A percentile compares a stretch with the other conserved stretches of the same genome.
Conservation (phyloP, 1,140 invertebrate genomes). For the Drosophila ficusphila region DNA sequence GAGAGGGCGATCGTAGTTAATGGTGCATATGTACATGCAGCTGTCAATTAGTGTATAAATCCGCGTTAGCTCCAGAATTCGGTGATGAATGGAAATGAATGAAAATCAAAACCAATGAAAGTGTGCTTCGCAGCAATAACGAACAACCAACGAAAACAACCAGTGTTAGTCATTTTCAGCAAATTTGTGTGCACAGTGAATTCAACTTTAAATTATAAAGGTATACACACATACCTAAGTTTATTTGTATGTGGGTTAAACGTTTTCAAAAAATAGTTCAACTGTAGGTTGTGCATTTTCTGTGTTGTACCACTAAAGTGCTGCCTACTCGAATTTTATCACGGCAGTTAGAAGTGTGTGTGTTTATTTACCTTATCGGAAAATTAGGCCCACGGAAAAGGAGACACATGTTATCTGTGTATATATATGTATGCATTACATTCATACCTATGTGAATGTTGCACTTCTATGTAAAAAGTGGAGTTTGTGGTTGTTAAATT, state of each 20-base stretch:
- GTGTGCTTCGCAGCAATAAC: slow-evolving; percentile 9
- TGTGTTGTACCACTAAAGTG: slow-evolving; percentile 10
- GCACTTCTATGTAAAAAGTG: slow-evolving; percentile 15
- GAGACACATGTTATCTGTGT: slow-evolving; percentile 35
- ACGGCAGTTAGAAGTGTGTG: slow-evolving; percentile 2
- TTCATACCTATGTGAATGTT: slow-evolving; percentile 21
- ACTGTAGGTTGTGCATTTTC: slow-evolving; percentile 12
- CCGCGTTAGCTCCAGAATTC: neutral
- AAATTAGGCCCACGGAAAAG: slow-evolving; percentile 34
- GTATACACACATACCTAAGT: slow-evolving; percentile 21
- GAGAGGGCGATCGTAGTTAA: slow-evolving; percentile 26
- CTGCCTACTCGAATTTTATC: slow-evolving; percentile 11
- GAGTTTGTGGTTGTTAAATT: slow-evolving; percentile 9
- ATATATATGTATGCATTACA: slow-evolving; percentile 3
- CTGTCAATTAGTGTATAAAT: slow-evolving; percentile 20
- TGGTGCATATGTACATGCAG: slow-evolving; percentile 13
- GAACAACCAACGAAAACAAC: slow-evolving; percentile 10
- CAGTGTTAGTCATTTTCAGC: slow-evolving; percentile 12
- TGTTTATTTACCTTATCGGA: slow-evolving; percentile 41
- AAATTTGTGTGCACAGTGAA: slow-evolving; percentile 25
- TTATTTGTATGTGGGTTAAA: slow-evolving; percentile 19
- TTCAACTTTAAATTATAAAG: slow-evolving; percentile 18
- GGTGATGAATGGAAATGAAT: slow-evolving; percentile 44
- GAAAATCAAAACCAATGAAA: slow-evolving; percentile 2
- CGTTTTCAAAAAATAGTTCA: slow-evolving; percentile 14